Evolutionary conservation across 2,888 invertebrate species (phyloP).

Genomic region (Heliconius erato): DNA sequence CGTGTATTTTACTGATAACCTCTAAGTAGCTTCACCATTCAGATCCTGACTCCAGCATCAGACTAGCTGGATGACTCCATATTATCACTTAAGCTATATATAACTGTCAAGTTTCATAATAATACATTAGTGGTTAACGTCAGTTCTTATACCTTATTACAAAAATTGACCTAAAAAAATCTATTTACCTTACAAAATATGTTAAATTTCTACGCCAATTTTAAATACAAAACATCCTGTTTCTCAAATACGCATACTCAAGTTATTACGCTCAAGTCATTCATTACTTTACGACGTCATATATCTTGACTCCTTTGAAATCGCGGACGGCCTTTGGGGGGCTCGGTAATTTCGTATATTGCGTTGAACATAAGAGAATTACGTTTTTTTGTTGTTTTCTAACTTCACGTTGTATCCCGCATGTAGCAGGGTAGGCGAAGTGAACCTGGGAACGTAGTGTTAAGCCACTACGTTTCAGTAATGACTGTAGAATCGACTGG

Average conservation of each 20-base stretch:
- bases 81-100: too few relatives aligned
- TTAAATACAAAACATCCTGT: neutral
- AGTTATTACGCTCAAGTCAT: slow-evolving; percentile 53
- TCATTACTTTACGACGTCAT: slow-evolving; percentile 58
- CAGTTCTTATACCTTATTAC: neutral
- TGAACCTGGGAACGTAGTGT: neutral
- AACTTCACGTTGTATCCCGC: neutral
- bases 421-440: neutral
- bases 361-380: slow-evolving; percentile 19
- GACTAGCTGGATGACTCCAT: too few relatives aligned
- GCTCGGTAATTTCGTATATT: slow-evolving; percentile 49
- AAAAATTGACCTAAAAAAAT: neutral
- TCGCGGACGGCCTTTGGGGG: slow-evolving; percentile 43
- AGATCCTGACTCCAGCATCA: too few relatives aligned
- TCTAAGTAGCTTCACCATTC: too few relatives aligned
- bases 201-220: neutral
- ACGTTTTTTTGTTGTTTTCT: neutral
- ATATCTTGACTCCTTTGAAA: slow-evolving; percentile 57
- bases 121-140: neutral
- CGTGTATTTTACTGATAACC: too few relatives aligned
- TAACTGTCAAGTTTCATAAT: too few relatives aligned
- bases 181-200: neutral
- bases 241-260: slow-evolving; percentile 33
- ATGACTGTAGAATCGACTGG: too few relatives aligned
- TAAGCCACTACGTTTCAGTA: neutral